Evolutionary conservation across 2,113 vertebrate genomes (phyloP), one percentile per base, ranked within the genome.

Genomic region (Trogon melanurus): DNA sequence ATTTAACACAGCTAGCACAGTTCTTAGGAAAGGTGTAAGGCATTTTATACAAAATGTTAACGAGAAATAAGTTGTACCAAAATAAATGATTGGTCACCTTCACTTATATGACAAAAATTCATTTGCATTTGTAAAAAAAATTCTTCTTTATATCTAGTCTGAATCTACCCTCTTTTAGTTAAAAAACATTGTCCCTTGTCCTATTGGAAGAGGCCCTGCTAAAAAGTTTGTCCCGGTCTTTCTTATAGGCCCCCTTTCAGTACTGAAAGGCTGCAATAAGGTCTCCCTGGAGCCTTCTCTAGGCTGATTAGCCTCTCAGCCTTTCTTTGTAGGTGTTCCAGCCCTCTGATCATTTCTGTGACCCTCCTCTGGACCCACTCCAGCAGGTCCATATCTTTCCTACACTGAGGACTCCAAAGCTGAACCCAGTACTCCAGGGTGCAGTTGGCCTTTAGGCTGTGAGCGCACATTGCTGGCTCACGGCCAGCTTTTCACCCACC

Each of bases 211-310:
- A 83, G 25, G 5, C 17, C 15, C 15, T 56, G 2, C 6, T 65
- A 11, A 87, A 34, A 74, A 18, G 17, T 38, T 5, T 22, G 2
- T 75, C 17, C 32, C 32, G 21, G 30, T 16, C 29, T 62, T 93
- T 62, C 26, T 20, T 32, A 13, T 13, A 56, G 5, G n/a, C 48
- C 14, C 12, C 7, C 30, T 34, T 36, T 19, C 25, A 3, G 30
- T 8, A 62, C 2, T 45, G 57, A 2, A 19, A 23, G 30, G 5
- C 45, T 0, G 0, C 45, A 5, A 2, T 14, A n/a, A n/a, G 11
- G 56, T 61, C 45, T 61, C 6, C 56, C 29, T 1, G 0, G 8
- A 70, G 79, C 21, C 19, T 34, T 56, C 23, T 47, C 65, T 50
- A 50, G 45, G 27, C n/a, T 79, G 30, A 65, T n/a, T 11, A 65